Percentiles rank a stretch among this genome's conserved stretches.
Conservation (phyloP, 2,797 vertebrate genomes). For the Fringilla coelebs region DNA sequence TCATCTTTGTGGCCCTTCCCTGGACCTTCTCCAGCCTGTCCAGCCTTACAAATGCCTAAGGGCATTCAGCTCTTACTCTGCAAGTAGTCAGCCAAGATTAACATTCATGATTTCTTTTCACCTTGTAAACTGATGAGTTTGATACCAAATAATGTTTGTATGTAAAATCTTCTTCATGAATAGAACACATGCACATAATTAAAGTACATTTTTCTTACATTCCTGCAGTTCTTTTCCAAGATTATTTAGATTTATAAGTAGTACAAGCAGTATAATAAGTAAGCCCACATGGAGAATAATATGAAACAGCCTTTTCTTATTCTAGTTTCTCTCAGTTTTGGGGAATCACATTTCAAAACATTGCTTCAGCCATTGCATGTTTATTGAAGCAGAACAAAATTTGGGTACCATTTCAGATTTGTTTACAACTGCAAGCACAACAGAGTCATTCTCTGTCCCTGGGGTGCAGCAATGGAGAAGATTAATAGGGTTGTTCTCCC, state of each 20-base stretch:
- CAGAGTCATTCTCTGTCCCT: background rate
- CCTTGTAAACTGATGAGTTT: background rate
- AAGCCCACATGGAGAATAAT: background rate
- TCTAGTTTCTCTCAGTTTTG: background rate
- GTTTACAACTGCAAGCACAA: background rate
- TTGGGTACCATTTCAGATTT: background rate
- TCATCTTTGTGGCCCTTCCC: background rate
- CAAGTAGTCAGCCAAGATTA: background rate
- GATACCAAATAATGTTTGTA: background rate
- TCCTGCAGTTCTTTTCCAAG: background rate
- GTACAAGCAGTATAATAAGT: background rate
- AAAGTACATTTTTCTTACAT: background rate
- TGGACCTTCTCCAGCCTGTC: background rate
- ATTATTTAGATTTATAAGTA: background rate
- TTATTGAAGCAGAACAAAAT: constrained; percentile 5
- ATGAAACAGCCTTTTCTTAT: background rate
- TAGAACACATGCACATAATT: background rate
- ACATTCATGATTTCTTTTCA: background rate
- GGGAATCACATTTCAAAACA: background rate
- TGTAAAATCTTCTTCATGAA: background rate
- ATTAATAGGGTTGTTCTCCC: background rate
- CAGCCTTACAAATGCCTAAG: background rate
- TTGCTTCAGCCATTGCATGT: background rate
- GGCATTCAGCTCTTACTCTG: background rate
- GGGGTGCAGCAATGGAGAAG: background rate